Evolutionary conservation across 1,140 invertebrate species (phyloP).

Genomic region (Drosophila ficusphila): DNA sequence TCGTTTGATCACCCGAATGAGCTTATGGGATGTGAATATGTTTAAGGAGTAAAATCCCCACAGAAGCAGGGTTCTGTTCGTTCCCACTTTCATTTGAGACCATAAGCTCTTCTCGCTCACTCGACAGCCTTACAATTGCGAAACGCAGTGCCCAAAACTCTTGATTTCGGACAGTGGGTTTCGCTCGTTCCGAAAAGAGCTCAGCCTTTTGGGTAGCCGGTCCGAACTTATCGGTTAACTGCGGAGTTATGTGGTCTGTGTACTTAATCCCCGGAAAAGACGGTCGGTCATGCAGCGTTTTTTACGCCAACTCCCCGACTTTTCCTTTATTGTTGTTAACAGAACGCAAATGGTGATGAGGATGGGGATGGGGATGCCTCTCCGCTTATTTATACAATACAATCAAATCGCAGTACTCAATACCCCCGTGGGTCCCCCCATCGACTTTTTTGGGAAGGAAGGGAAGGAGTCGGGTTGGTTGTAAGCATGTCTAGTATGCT

Average conservation of each 20-base stretch:
- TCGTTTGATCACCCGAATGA: too few species aligned
- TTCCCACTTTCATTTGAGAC: too few species aligned
- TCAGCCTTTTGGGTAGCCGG: background rate
- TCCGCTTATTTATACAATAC: conserved; percentile 35
- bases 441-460: too few species aligned
- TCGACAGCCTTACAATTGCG: background rate
- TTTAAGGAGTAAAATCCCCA: too few species aligned
- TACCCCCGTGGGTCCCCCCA: conserved; percentile 11
- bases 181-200: background rate
- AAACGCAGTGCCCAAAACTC: background rate
- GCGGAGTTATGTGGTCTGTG: conserved; percentile 3
- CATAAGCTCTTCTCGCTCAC: too few species aligned
- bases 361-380: conserved; percentile 29
- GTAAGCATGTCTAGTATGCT: conserved; percentile 61
- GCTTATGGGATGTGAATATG: too few species aligned
- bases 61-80: conserved; percentile 2
- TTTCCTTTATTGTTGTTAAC: conserved; percentile 8
- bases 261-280: conserved; percentile 17
- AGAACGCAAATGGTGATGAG: too few species aligned
- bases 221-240: background rate
- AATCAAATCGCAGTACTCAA: conserved; percentile 50
- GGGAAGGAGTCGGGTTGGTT: conserved; percentile 3
- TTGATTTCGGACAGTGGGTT: too few species aligned
- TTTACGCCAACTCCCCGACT: background rate
- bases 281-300: background rate